These are phyloP conservation scores for Campylomormyrus tamandua DNA, from an alignment of 2,113 vertebrate species.

Conservation along the genomic window DNA sequence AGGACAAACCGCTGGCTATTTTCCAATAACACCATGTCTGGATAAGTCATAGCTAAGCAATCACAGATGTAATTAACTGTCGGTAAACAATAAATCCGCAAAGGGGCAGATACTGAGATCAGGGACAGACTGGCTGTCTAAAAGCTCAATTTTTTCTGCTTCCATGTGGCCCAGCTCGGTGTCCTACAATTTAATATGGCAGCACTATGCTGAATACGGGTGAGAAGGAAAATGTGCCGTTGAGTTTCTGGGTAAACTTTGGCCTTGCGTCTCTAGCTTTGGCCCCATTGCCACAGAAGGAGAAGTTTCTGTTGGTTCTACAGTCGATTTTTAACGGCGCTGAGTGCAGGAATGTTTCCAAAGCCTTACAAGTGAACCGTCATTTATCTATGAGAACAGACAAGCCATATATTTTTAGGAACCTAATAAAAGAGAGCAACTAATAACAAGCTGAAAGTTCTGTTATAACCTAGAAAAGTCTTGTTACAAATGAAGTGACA, in stretches of 20 bases:
- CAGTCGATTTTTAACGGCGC: background rate
- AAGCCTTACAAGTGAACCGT: background rate
- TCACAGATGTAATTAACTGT: conserved; percentile 54
- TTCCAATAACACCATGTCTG: conserved; percentile 48
- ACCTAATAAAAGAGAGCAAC: background rate
- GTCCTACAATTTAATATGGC: background rate
- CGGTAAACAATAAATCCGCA: conserved; percentile 39
- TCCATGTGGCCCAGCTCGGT: background rate
- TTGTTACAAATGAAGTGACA: background rate
- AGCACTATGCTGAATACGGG: background rate
- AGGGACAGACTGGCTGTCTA: background rate
- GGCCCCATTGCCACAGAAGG: background rate
- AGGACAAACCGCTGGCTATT: conserved; percentile 52
- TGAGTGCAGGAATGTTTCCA: background rate
- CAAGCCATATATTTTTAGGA: background rate
- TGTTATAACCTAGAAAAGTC: background rate
- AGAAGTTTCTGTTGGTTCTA: background rate
- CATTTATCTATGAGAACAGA: background rate
- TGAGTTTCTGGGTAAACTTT: background rate
- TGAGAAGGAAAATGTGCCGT: background rate
- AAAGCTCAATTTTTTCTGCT: background rate
- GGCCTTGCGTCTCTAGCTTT: background rate
- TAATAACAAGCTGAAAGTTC: background rate
- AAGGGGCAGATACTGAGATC: background rate
- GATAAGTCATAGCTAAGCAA: conserved; percentile 55